Base-by-base conservation (phyloP, 2,113 vertebrate species). In the Brachionichthys hirsutus region DNA sequence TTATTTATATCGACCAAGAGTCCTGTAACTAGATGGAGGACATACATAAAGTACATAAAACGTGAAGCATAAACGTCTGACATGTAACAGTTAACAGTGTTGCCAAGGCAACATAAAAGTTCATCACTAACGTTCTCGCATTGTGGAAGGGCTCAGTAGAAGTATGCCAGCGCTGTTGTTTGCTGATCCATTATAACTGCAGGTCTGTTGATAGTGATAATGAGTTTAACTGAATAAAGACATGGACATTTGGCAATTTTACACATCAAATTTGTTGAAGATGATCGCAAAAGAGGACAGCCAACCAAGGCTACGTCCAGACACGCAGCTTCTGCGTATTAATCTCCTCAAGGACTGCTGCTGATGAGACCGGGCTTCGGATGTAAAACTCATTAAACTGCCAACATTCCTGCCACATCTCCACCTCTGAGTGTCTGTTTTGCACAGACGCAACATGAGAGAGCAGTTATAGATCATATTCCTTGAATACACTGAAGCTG, bases 381-480 rank as follows among this genome's bases (percentile, higher is more conserved):
- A 30, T 8, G 8, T 30, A 30, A 30, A 30, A 30, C 24, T 30
- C 24, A 30, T 30, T 30, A 30, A 30, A 30, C 24, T 30, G 24
- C 24, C 62, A 62, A 22, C 48, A 19, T 34, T 35, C 22, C 16
- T 62, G 22, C 16, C 49, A 13, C 36, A 7, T 50, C 18, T 46
- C 35, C 22, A 11, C 18, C 61, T 43, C 49, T 16, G 18, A 58
- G 9, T 59, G 47, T 71, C 67, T 69, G 62, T 68, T 71, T 69
- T 83, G 80, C 63, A 15, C 41, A 22, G 50, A 70, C 55, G 62
- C 56, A 54, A 71, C 67, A 54, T 35, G 64, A 78, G 70, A 73
- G 65, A 62, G 69, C 65, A 69, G 82, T 75, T 71, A 73, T 63
- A 73, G 73, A 88, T 88, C 80, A 84, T 85, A 80, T 82, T 85